Percentiles rank a stretch among this genome's conserved stretches.
phyloP scores from a whole-genome alignment of 2,888 invertebrate species.

The Nebria brevicollis region DNA sequence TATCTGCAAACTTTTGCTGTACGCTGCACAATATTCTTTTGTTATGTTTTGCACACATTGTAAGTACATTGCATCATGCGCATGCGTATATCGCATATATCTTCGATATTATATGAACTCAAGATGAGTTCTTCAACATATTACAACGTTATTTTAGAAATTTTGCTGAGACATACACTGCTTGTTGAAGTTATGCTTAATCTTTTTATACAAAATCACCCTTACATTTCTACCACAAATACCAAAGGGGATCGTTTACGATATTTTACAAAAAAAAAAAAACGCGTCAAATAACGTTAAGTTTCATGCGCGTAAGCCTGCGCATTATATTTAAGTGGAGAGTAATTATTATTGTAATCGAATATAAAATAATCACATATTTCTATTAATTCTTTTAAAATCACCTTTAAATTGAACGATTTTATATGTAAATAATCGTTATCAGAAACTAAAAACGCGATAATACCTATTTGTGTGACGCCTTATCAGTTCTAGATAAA shows the following conservation, averaged over 20 bases:
- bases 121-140: neutral
- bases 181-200: neutral
- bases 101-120: neutral
- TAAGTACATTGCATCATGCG: neutral
- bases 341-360: too few species aligned
- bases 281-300: too few species aligned
- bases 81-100: neutral
- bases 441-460: neutral
- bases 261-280: too few species aligned
- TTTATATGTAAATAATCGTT: neutral
- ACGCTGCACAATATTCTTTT: slow-evolving; percentile 30
- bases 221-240: neutral
- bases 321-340: too few species aligned
- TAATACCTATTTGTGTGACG: neutral
- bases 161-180: neutral
- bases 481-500: neutral
- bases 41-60: neutral
- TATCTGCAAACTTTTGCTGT: slow-evolving; percentile 35
- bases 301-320: too few species aligned
- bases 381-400: neutral
- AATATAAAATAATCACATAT: too few species aligned
- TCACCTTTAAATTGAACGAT: neutral
- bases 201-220: neutral
- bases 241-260: neutral
- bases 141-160: neutral